Conservation (phyloP, 2,113 vertebrate genomes). For the Suncus etruscus region DNA sequence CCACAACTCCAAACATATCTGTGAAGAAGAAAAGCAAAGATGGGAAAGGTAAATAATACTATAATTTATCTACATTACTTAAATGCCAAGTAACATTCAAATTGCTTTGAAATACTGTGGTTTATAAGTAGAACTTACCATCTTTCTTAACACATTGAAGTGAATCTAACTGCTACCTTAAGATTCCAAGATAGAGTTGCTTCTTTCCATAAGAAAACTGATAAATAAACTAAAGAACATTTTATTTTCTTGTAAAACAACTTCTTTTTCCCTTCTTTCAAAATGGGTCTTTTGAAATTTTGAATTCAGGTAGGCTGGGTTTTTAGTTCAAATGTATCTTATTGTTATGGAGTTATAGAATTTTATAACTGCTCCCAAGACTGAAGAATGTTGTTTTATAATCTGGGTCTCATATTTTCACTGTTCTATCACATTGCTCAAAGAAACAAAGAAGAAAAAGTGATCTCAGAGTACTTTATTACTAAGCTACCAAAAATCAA, state of each 20-base stretch:
- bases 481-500: not conserved
- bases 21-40: constrained; percentile 96
- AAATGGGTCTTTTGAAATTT: constrained; percentile 65
- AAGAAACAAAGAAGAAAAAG: constrained; percentile 36
- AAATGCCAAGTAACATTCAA: not conserved
- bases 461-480: not conserved
- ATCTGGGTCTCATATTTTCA: not conserved
- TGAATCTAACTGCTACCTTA: not conserved
- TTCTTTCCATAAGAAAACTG: constrained; percentile 41
- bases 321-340: constrained; percentile 67
- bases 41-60: constrained; percentile 92
- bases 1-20: constrained; percentile 93
- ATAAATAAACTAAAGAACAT: constrained; percentile 52
- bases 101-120: not conserved
- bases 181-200: not conserved
- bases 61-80: not conserved
- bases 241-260: constrained; percentile 52
- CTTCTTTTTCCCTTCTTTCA: constrained; percentile 39
- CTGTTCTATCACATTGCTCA: constrained; percentile 22
- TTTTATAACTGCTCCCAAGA: constrained; percentile 71
- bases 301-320: constrained; percentile 38
- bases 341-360: constrained; percentile 65
- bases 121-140: not conserved
- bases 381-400: constrained; percentile 57
- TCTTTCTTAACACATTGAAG: constrained; percentile 16